Base-by-base conservation (phyloP, 2,113 vertebrate species). In the Pipra filicauda region DNA sequence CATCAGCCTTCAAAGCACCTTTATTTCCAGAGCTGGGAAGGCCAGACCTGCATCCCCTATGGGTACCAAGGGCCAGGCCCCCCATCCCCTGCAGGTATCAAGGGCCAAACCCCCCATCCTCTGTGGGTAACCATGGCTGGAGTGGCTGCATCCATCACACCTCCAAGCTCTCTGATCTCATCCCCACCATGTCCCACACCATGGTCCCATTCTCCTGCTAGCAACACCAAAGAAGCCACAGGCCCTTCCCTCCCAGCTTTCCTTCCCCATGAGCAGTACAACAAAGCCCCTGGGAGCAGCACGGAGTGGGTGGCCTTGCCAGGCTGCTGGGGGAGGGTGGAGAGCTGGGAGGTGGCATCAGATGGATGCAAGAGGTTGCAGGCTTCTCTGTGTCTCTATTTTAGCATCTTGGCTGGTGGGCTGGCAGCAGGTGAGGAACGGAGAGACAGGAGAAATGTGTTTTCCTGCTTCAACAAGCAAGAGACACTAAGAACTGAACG, bases 261-360 rank as follows among this genome's bases (percentile, higher is more conserved):
- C 24, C 43, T 15, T 49, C 17, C n/a, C 12, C 11, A 1, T 7
- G 44, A 52, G 39, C 28, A 46, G 21, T 0, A 22, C 8, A 8
- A 30, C 54, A 46, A 39, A 49, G 43, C 28, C 73, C 58, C 39
- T 16, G 0, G 35, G 31, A 79, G 51, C 61, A 18, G 72, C 1
- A 0, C 1, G 2, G 80, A 6, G 24, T 2, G 30, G 33, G 51
- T 28, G 12, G 84, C 46, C 73, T 15, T 67, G 35, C 55, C 86
- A 72, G 18, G 24, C 4, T 33, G 39, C 37, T 7, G 0, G 52
- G 15, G 35, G 54, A 67, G 54, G 39, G 43, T 39, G 85, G 46
- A 30, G 61, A 43, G 46, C 33, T 4, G 30, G 58, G 2, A 30
- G 62, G 15, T 33, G 48, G 15, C 57, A 86, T 43, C 37, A 17